A percentile compares a stretch with the other conserved stretches of the same genome.
Conservation (phyloP, 92 coral and sea anemone genomes). For the Galaxea fascicularis region DNA sequence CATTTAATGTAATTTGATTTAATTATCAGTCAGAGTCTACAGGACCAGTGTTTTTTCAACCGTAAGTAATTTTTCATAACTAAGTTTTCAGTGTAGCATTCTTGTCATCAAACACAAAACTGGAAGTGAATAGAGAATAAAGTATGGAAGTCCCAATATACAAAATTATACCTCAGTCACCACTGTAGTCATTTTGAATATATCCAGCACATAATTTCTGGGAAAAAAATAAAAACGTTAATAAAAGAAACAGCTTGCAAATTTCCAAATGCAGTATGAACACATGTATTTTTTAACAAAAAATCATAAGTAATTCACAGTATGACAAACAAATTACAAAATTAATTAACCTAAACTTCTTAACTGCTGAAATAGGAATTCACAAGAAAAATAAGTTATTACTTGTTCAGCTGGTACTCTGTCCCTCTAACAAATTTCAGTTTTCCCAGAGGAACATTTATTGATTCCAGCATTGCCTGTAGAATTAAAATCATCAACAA, state of each 20-base stretch:
- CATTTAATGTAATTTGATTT: too few species aligned
- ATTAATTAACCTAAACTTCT: too few species aligned
- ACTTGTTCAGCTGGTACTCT: conserved; percentile 89
- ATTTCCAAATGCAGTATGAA: too few species aligned
- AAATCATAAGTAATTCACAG: too few species aligned
- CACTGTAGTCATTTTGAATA: conserved; percentile 87
- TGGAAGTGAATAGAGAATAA: too few species aligned
- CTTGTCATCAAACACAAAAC: too few species aligned
- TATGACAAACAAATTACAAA: too few species aligned
- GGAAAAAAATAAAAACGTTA: background rate
- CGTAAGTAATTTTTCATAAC: too few species aligned
- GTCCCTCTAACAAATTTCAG: conserved; percentile 94
- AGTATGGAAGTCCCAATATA: background rate
- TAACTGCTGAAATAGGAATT: background rate
- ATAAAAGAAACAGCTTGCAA: background rate
- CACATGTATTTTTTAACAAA: too few species aligned
- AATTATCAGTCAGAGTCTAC: too few species aligned
- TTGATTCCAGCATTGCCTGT: conserved; percentile 94
- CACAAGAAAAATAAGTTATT: background rate
- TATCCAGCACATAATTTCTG: conserved; percentile 93
- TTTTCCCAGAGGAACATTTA: conserved; percentile 91
- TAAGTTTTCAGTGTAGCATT: too few species aligned
- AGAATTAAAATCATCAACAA: background rate
- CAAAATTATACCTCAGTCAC: conserved; percentile 85
- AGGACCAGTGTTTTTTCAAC: too few species aligned